Conservation (phyloP, 2,797 vertebrate species). For the Monodelphis domestica region DNA sequence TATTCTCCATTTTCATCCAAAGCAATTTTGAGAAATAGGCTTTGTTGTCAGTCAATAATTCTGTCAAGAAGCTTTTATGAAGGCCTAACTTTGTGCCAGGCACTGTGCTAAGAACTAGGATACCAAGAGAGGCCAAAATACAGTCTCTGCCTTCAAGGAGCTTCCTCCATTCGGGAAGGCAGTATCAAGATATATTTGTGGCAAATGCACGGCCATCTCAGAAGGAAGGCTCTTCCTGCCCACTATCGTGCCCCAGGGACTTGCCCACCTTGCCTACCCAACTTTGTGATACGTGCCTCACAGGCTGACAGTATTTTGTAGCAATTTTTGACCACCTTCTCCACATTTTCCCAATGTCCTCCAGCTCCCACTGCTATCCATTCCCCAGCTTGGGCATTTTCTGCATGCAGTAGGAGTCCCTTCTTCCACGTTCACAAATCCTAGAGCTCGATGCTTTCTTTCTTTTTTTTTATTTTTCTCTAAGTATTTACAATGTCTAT, state of each 20-base stretch:
- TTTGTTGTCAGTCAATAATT: background rate
- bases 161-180: background rate
- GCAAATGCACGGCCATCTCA: background rate
- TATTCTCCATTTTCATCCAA: background rate
- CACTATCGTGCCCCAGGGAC: background rate
- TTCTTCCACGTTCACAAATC: background rate
- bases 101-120: background rate
- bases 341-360: background rate
- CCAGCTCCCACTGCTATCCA: background rate
- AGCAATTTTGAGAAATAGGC: background rate
- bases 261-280: background rate
- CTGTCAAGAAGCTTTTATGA: background rate
- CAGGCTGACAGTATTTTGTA: background rate
- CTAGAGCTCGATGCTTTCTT: conserved; percentile 65
- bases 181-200: background rate
- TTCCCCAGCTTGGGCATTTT: background rate
- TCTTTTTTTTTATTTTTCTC: conserved; percentile 22
- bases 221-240: background rate
- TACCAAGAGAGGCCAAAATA: background rate
- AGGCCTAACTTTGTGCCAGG: background rate
- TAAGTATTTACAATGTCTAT: conserved; percentile 35
- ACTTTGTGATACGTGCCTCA: background rate
- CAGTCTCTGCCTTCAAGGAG: background rate
- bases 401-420: background rate
- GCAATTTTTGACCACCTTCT: background rate